Conservation (phyloP, 2,113 vertebrate genomes). For the Campylomormyrus numenius region DNA sequence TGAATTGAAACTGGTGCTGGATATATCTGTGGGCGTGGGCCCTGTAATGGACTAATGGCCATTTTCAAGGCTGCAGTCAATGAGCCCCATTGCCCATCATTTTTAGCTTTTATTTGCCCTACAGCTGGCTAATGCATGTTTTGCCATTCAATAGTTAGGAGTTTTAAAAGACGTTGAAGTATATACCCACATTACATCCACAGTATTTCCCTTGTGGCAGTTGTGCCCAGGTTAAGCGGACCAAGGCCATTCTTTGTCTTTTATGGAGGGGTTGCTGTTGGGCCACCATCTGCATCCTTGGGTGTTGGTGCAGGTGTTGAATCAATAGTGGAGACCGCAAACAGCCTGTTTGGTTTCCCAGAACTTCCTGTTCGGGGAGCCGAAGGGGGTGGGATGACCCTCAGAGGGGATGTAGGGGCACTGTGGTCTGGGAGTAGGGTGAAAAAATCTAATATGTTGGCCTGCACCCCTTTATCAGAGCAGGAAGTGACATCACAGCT, state of each 20-base stretch:
- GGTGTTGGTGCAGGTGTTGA: conserved; percentile 3
- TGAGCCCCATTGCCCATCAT: background rate
- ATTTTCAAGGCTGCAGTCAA: background rate
- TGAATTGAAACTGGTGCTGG: background rate
- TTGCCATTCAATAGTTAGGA: background rate
- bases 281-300: background rate
- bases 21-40: background rate
- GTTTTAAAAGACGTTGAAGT: background rate
- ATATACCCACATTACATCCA: background rate
- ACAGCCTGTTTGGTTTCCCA: background rate
- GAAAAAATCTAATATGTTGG: background rate
- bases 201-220: background rate
- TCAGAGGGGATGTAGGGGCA: background rate
- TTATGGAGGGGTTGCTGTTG: background rate
- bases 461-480: background rate
- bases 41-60: background rate
- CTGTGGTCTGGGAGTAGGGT: background rate
- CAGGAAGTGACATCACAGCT: background rate
- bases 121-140: background rate
- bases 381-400: background rate
- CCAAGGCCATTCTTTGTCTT: background rate
- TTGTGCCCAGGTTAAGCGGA: background rate
- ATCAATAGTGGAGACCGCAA: background rate
- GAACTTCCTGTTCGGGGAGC: background rate
- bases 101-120: background rate